Evolutionary conservation across 2,113 vertebrate species (phyloP).

Genomic region (Sterrhoptilus dennistouni): DNA sequence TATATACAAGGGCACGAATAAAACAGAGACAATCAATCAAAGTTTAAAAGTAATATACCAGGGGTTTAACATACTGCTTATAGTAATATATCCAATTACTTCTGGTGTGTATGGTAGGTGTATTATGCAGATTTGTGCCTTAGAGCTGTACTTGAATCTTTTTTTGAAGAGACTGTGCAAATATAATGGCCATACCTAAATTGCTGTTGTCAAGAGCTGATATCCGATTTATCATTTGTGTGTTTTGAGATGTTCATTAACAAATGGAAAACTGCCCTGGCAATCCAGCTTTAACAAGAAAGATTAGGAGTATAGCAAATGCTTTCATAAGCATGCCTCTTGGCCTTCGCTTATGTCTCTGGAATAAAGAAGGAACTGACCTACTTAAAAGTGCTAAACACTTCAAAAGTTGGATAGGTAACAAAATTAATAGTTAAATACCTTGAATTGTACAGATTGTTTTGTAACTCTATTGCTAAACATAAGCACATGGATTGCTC

Average conservation of each 20-base stretch:
- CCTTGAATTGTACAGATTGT: not conserved
- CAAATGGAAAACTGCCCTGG: not conserved
- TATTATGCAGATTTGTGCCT: not conserved
- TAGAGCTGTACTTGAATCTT: not conserved
- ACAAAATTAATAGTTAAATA: not conserved
- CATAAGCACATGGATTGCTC: fast-evolving
- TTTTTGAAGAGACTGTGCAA: conserved; percentile 36
- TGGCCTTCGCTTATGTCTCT: not conserved
- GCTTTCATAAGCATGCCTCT: not conserved
- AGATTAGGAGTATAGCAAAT: not conserved
- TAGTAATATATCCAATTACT: conserved; percentile 31
- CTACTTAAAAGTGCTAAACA: not conserved
- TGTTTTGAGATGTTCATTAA: conserved; percentile 34
- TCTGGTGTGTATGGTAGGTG: not conserved
- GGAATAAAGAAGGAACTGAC: not conserved
- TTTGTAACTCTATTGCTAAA: not conserved
- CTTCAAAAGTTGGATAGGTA: not conserved
- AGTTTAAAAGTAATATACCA: conserved; percentile 42
- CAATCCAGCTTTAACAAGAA: not conserved
- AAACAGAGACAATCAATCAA: conserved; percentile 70
- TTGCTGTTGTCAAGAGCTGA: conserved; percentile 65
- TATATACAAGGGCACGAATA: not conserved
- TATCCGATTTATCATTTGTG: conserved; percentile 66
- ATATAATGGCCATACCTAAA: conserved; percentile 68
- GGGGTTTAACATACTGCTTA: conserved; percentile 24